These are phyloP conservation scores for Drosophila pseudotalamancana DNA, from an alignment of 2,888 invertebrate species.

Conservation along the genomic window DNA sequence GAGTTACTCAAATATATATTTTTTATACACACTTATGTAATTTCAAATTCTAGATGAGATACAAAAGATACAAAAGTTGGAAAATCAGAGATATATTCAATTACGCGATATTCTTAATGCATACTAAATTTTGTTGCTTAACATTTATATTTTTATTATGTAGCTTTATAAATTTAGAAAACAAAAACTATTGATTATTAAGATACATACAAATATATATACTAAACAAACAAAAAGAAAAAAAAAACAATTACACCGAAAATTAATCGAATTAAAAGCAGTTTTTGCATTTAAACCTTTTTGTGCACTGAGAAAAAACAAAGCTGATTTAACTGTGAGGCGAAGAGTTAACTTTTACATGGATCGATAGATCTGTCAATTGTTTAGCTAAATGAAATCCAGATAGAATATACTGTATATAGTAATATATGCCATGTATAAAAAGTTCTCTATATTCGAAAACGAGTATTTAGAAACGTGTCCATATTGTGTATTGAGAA, in stretches of 20 bases:
- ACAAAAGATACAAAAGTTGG: conserved; percentile 8
- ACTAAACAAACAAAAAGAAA: conserved; percentile 5
- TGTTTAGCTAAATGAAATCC: conserved; percentile 29
- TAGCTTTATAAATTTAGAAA: conserved; percentile 41
- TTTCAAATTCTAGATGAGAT: conserved; percentile 17
- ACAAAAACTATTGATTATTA: conserved; percentile 28
- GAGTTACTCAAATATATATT: conserved; percentile 51
- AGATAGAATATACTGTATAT: conserved; percentile 11
- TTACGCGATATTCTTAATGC: conserved; percentile 43
- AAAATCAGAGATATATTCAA: conserved; percentile 35
- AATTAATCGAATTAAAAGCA: conserved; percentile 27
- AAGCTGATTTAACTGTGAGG: conserved; percentile 46
- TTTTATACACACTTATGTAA: conserved; percentile 27
- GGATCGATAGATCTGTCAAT: conserved; percentile 49
- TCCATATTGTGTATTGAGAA: conserved; percentile 52
- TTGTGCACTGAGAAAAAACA: conserved; percentile 44
- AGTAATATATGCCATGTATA: conserved; percentile 21
- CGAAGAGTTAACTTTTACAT: conserved; percentile 53
- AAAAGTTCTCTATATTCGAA: conserved; percentile 39
- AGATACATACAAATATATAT: conserved; percentile 16
- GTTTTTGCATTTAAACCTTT: conserved; percentile 62
- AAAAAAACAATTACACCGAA: conserved; percentile 14
- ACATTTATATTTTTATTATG: conserved; percentile 53
- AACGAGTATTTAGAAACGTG: too few relatives aligned
- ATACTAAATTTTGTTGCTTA: conserved; percentile 42